Base-by-base conservation (phyloP, 2,888 invertebrate species). In the Entomobrya multifasciata region DNA sequence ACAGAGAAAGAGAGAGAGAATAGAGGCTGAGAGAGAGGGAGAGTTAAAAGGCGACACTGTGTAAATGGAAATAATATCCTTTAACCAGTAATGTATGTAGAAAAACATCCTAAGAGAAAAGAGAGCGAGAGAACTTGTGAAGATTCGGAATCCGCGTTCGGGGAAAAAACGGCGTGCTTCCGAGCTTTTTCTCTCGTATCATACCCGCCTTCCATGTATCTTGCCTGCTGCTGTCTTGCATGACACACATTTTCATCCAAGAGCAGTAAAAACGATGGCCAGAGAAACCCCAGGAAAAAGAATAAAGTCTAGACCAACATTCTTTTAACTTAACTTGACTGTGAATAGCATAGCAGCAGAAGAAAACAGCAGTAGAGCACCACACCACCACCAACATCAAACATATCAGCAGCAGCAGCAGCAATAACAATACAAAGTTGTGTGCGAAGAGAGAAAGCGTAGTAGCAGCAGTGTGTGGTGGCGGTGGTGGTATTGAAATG, bases 181-280 rank as follows among this genome's bases (percentile, higher is more conserved):
- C 87, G 83, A 87, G 55, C 79, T 83, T 70, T n/a, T 79, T 83
- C 81, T 77, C 82, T 79, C 84, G 87, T 78, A 87, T 70, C 78
- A 65, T 78, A 86, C 86, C 86, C 86, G 81, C 86, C 81, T 78
- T 72, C 81, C 84, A 76, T 76, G 76, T 52, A 74, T 83, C 65
- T 83, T 30, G 74, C 86, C 74, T 83, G 57, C 78, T 85, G 82
- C 78, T 85, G 82, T 82, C 85, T 85, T 67, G 84, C 82, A 87
- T 88, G 88, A 88, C 88, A 88, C 88, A 88, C 88, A 88, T 88
- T 88, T 82, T 84, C 80, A 65, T 70, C 76, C 86, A 67, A 81
- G 74, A 86, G 65, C 41, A 55, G 82, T 55, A 57, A 86, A 80
- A 82, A 77, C 62, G 84, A 77, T 83, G 74, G 76, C 77, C 60